Conservation (phyloP, 2,113 vertebrate species). For the Dromaius novaehollandiae region DNA sequence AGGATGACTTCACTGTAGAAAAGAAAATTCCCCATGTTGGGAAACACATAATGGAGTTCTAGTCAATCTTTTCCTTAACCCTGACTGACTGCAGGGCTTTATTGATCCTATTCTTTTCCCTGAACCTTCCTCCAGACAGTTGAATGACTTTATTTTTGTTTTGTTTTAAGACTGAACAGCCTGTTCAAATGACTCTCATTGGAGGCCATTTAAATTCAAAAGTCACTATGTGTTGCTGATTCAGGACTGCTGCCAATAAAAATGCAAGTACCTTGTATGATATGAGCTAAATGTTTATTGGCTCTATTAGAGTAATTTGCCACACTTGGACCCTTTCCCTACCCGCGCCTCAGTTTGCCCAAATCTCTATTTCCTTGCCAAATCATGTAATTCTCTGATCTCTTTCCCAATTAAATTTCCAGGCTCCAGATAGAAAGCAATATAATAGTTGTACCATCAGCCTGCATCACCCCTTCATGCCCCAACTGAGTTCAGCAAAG, state of each 20-base stretch:
- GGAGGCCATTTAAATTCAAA: background rate
- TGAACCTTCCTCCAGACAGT: background rate
- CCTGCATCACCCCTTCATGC: background rate
- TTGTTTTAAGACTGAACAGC: background rate
- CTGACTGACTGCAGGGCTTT: background rate
- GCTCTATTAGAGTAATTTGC: background rate
- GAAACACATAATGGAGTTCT: background rate
- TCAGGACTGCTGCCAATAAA: background rate
- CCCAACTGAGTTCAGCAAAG: background rate
- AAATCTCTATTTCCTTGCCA: background rate
- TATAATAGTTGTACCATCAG: background rate
- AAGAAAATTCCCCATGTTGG: background rate
- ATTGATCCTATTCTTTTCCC: background rate
- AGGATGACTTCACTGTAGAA: background rate
- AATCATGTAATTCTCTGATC: background rate
- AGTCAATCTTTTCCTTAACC: background rate
- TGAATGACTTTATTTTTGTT: background rate
- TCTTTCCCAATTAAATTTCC: background rate
- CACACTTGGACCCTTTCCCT: background rate
- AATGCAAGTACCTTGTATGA: background rate
- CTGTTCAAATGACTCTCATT: background rate
- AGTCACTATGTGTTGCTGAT: background rate
- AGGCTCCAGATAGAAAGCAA: background rate
- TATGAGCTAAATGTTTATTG: background rate
- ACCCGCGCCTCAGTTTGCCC: background rate